Base-by-base conservation (phyloP, 2,888 invertebrate species). In the Fragum sueziense region DNA sequence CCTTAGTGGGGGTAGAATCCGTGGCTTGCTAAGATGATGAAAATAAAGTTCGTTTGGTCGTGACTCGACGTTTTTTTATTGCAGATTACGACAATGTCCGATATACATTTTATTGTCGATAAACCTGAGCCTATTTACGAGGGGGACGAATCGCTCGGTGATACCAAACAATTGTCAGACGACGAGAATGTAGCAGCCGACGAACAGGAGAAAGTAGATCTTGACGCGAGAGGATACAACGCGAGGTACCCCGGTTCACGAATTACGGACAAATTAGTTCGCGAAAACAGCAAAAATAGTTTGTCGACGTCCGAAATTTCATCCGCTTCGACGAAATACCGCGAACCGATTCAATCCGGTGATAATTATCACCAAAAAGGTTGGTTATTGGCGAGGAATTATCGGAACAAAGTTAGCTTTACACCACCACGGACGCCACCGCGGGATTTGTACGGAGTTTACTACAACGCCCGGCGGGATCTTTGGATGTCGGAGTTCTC, bases 391-490 rank as follows among this genome's bases (percentile, higher is more conserved):
- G 34, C 41, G 34, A 33, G 41, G 20, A 33, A 37, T 3, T 41
- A 2, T n/a, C 65, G 65, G 7, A 65, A 65, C 34, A 65, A 37
- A 41, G n/a, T 65, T 2, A 41, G 65, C n/a, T 33, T 41, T 17
- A 65, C 65, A 6, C 65, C 65, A 7, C 65, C 65, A 11, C n/a
- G 65, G 20, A 65, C 65, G 2, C 65, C 65, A n/a, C 65, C 65
- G 2, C 2, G 65, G 25, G 65, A 65, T 41, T 41, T 37, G 4
- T 65, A 65, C 65, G 65, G 37, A n/a, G 34, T 6, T 9, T 41
- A 65, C 29, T 57, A 57, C 57, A 9, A 22, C 2, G 25, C 61
- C 25, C 20, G 22, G 27, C 14, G 41, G n/a, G 65, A 65, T 27
- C 9, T 37, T 17, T 65, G 22, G 33, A 65, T 65, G 65, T 34